These are phyloP conservation scores for Axinella damicornis DNA, from an alignment of 37 sponge, comb jelly and placozoan genomes.

Conservation along the genomic window DNA sequence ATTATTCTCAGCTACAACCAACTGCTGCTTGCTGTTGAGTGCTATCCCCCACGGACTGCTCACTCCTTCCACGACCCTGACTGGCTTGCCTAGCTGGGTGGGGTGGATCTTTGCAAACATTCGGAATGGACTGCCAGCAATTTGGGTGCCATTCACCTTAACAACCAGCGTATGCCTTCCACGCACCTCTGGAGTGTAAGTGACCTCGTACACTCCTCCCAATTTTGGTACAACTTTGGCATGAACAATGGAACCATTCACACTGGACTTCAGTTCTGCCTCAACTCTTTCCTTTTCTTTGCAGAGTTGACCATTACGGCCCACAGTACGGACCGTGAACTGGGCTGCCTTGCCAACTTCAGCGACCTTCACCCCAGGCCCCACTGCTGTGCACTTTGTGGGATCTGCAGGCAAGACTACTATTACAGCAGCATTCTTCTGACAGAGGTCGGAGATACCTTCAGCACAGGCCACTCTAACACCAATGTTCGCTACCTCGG, in stretches of 20 bases:
- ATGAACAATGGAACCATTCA: constrained; percentile 1
- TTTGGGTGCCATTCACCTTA: constrained; percentile 9
- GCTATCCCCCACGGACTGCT: neutral
- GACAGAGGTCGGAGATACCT: constrained; percentile 10
- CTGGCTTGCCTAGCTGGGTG: constrained; percentile 30
- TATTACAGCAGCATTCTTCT: neutral
- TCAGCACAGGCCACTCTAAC: constrained; percentile 7
- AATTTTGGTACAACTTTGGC: neutral
- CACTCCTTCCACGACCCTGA: neutral
- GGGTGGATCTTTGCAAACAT: constrained; percentile 42
- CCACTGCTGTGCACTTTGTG: neutral
- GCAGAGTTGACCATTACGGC: too few relatives aligned
- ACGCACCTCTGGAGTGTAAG: constrained; percentile 18
- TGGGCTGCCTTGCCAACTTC: constrained; percentile 19
- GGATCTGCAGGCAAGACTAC: neutral
- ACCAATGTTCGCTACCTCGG: constrained; percentile 10
- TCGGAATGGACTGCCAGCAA: constrained; percentile 27
- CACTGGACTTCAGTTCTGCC: constrained; percentile 11
- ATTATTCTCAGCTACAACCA: neutral
- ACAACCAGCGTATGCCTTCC: constrained; percentile 27
- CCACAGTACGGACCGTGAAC: neutral
- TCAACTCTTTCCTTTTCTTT: neutral
- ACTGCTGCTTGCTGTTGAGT: neutral
- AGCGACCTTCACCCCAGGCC: neutral
- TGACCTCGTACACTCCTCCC: neutral